phyloP scores from a whole-genome alignment of 2,113 vertebrate genomes.

The Phylloscopus trochilus region DNA sequence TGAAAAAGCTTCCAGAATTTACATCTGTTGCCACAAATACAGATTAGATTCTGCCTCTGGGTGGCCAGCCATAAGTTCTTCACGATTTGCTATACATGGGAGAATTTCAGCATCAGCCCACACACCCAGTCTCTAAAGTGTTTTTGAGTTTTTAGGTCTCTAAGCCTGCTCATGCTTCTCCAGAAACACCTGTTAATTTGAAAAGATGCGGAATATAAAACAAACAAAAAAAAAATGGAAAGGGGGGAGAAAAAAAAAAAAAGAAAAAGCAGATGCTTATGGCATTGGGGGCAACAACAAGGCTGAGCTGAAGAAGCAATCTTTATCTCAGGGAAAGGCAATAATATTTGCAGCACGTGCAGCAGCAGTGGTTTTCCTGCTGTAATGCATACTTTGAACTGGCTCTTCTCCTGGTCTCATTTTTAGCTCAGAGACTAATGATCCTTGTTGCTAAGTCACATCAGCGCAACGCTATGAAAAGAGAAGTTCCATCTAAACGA shows the following conservation, averaged over 20 bases:
- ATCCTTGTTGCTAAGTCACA: constrained; percentile 37
- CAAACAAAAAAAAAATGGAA: not conserved
- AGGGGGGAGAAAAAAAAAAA: not conserved
- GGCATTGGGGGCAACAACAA: not conserved
- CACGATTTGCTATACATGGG: not conserved
- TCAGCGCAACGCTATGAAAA: not conserved
- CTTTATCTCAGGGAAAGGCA: not conserved
- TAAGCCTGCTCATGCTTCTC: not conserved
- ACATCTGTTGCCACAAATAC: not conserved
- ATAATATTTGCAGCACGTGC: not conserved
- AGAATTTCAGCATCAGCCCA: not conserved
- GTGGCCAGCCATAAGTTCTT: not conserved
- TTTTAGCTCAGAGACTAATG: constrained; percentile 28
- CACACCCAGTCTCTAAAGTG: not conserved
- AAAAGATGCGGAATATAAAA: not conserved
- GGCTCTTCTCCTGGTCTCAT: not conserved
- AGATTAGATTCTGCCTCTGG: not conserved
- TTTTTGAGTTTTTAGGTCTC: not conserved
- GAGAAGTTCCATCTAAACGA: not conserved
- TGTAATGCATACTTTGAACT: not conserved
- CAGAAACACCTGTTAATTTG: not conserved
- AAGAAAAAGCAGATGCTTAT: not conserved
- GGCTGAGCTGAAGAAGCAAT: not conserved
- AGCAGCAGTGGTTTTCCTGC: not conserved
- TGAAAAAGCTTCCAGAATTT: constrained; percentile 19